Evolutionary conservation across 1,140 invertebrate species (phyloP), one percentile per base, ranked within the genome.

Genomic region (Eciton burchellii): DNA sequence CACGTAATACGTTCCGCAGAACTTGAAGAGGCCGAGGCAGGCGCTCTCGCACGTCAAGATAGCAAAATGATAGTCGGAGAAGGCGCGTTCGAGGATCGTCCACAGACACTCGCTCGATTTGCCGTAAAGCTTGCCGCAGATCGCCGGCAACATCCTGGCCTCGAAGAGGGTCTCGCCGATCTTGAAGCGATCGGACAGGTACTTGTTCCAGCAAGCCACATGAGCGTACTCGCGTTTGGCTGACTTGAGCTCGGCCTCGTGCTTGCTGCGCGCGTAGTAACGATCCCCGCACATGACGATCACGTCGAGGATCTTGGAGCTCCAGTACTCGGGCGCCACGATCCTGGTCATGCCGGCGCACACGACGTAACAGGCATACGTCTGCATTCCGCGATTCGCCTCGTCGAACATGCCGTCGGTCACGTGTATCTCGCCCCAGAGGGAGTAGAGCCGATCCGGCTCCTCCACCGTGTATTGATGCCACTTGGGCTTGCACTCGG

Each of bases 311-410:
- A 79, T 89, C 76, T 91, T 88, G 0, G 86, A n/a, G 56, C 5
- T 88, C 92, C 92, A 93, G 52, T 91, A 93, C 47, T 93, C 92
- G 14, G 92, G 92, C n/a, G 92, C 88, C 65, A 84, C 91, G 52
- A 93, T 87, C 26, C 87, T 83, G 12, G 84, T 88, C 92, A 93
- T 93, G 2, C 91, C 92, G 3, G 92, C 92, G 54, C 88, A 91
- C 47, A 92, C 89, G 11, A 90, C 88, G 79, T 92, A 92, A 68
- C 92, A 92, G 0, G 90, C 88, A 41, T 84, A 84, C 11, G 77
- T 81, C 52, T 93, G 92, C 77, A 88, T 89, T 0, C 89, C 90
- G 0, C 90, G 89, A 35, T 92, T 92, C 66, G 90, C 88, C 21
- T 52, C 19, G 8, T 84, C 83, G 82, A 93, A 93, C 35, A 89